These are phyloP conservation scores for Paralichthys olivaceus DNA, from an alignment of 2,113 vertebrate species.

Conservation along the genomic window DNA sequence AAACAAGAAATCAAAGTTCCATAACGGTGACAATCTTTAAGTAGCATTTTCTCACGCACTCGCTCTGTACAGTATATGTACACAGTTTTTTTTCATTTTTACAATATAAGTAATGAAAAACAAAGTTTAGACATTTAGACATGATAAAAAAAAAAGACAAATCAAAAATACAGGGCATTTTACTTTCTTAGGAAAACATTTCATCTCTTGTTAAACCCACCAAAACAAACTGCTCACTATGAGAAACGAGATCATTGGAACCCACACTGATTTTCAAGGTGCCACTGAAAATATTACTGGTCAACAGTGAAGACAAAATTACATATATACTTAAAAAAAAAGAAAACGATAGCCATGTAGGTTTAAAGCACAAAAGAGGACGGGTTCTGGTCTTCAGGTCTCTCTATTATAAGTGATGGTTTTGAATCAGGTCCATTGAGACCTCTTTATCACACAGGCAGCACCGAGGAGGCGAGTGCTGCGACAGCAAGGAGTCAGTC, in stretches of 20 bases:
- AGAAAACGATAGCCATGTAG: constrained; percentile 58
- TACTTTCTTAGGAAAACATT: constrained; percentile 7
- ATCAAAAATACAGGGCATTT: constrained; percentile 21
- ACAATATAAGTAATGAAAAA: constrained; percentile 61
- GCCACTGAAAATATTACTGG: constrained; percentile 65
- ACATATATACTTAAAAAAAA: constrained; percentile 42
- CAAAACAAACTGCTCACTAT: constrained; percentile 52
- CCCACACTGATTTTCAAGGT: constrained; percentile 59
- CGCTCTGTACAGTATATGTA: constrained; percentile 74
- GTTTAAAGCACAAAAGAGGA: constrained; percentile 75
- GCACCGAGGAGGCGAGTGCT: constrained; percentile 40
- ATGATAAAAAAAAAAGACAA: background rate
- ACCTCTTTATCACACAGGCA: constrained; percentile 50
- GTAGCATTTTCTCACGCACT: constrained; percentile 50
- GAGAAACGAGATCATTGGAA: constrained; percentile 65
- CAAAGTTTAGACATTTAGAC: constrained; percentile 20
- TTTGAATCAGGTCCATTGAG: constrained; percentile 53
- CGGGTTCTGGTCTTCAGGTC: constrained; percentile 61
- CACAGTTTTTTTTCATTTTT: constrained; percentile 61
- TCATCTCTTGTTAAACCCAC: constrained; percentile 26
- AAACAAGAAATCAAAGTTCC: constrained; percentile 31
- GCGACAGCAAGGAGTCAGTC: constrained; percentile 39
- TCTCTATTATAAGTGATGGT: constrained; percentile 59
- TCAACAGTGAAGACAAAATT: constrained; percentile 69
- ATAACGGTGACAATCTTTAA: constrained; percentile 70